Conservation (phyloP, 2,113 vertebrate species). For the Lipophrys pholis region DNA sequence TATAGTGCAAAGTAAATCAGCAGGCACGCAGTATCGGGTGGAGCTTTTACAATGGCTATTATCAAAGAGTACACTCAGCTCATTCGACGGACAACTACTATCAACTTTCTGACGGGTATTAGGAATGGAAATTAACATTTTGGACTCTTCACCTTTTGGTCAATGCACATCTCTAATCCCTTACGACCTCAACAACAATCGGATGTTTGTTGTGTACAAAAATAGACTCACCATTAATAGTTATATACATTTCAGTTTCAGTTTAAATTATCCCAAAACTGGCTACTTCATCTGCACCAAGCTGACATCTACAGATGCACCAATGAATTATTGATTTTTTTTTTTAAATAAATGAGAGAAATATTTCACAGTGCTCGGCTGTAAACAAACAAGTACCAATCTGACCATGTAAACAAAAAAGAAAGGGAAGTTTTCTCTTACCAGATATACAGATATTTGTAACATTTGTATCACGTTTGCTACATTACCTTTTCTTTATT, state of each 20-base stretch:
- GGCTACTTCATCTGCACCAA: conserved; percentile 33
- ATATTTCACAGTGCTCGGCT: not conserved
- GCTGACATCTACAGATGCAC: conserved; percentile 1
- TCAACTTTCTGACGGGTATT: conserved; percentile 23
- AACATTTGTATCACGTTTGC: not conserved
- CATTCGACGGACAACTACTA: not conserved
- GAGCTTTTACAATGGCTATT: conserved; percentile 26
- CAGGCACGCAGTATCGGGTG: conserved; percentile 43
- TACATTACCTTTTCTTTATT: not conserved
- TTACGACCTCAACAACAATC: conserved; percentile 9
- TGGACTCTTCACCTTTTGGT: not conserved
- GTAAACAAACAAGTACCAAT: not conserved
- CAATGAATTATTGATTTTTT: not conserved
- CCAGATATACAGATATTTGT: not conserved
- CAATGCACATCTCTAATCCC: conserved; percentile 12
- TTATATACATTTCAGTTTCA: conserved; percentile 15
- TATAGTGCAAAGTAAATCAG: conserved; percentile 69
- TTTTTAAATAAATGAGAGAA: not conserved
- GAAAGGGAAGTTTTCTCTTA: not conserved
- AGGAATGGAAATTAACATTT: not conserved
- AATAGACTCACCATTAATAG: conserved; percentile 42
- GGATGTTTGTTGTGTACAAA: conserved; percentile 32
- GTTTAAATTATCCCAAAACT: not conserved
- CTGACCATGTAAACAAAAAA: not conserved
- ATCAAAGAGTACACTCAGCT: conserved; percentile 1